A percentile compares a stretch with the other conserved stretches of the same genome.
These are phyloP conservation scores for Acrobasis repandana DNA, from an alignment of 2,888 invertebrate species.

Conservation along the genomic window DNA sequence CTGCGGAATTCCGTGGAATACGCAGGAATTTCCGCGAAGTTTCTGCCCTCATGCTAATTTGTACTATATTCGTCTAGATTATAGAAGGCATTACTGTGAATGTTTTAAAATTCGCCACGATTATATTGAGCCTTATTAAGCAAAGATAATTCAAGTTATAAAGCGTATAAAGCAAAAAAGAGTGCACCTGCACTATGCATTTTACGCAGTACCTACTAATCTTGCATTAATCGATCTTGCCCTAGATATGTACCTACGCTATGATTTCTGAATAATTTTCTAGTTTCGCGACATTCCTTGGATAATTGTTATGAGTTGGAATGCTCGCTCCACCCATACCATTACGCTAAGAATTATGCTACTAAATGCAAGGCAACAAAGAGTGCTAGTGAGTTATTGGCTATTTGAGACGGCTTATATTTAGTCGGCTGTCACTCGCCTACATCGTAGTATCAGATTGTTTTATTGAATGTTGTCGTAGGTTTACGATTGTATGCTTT, in stretches of 20 bases:
- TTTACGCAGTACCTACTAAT: conserved; percentile 36
- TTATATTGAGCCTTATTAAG: too few species aligned
- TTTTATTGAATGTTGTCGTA: too few species aligned
- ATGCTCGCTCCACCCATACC: conserved; percentile 59
- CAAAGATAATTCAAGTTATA: background rate
- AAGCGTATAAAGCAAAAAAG: background rate
- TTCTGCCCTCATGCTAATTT: too few species aligned
- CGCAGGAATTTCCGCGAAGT: too few species aligned
- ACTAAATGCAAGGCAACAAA: conserved; percentile 35
- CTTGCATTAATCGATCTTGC: conserved; percentile 42
- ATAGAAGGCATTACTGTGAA: too few species aligned
- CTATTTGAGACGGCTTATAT: background rate
- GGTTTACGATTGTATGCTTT: too few species aligned
- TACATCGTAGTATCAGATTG: background rate
- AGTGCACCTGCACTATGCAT: conserved; percentile 1
- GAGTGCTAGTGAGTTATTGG: background rate
- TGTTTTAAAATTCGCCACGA: too few species aligned
- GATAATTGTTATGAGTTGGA: conserved; percentile 62
- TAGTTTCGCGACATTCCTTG: conserved; percentile 69
- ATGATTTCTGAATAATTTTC: conserved; percentile 63
- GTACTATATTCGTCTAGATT: too few species aligned
- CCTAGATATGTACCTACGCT: conserved; percentile 36
- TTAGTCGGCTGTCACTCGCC: conserved; percentile 1
- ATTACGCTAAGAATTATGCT: conserved; percentile 43
- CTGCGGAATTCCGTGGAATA: too few species aligned